phyloP scores from a whole-genome alignment of 2,888 invertebrate species.

The Limulus polyphemus region DNA sequence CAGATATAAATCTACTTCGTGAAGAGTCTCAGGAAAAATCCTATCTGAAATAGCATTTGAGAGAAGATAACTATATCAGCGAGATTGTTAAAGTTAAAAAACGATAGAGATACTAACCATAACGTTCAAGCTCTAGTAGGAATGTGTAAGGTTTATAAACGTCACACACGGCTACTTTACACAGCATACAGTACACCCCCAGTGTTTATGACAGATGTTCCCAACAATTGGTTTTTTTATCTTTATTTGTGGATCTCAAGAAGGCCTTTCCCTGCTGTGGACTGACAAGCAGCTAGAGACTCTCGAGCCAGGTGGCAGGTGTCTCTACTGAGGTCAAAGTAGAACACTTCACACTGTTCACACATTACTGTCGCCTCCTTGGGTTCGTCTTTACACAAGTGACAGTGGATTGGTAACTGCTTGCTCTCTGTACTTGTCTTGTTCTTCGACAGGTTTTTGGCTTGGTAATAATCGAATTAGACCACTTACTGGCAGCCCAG shows the following conservation, averaged over 20 bases:
- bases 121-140: too few relatives aligned
- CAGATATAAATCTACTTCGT: too few relatives aligned
- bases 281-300: constrained; percentile 68
- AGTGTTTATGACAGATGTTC: constrained; percentile 75
- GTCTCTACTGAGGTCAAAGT: constrained; percentile 83
- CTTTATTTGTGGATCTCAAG: constrained; percentile 28
- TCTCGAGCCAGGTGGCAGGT: constrained; percentile 88
- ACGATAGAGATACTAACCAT: too few relatives aligned
- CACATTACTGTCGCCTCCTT: constrained; percentile 70
- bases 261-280: constrained; percentile 36
- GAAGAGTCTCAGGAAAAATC: too few relatives aligned
- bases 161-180: constrained; percentile 79
- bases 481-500: constrained; percentile 70
- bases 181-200: constrained; percentile 78
- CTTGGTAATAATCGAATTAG: constrained; percentile 88
- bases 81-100: too few relatives aligned
- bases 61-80: too few relatives aligned
- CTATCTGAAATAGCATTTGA: too few relatives aligned
- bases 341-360: constrained; percentile 82
- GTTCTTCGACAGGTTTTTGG: constrained; percentile 77
- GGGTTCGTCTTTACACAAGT: constrained; percentile 60
- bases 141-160: too few relatives aligned
- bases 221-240: constrained; percentile 51
- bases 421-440: constrained; percentile 67
- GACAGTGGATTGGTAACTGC: constrained; percentile 52